These are phyloP conservation scores for Torymus auratus DNA, from an alignment of 2,888 invertebrate genomes.

Conservation along the genomic window DNA sequence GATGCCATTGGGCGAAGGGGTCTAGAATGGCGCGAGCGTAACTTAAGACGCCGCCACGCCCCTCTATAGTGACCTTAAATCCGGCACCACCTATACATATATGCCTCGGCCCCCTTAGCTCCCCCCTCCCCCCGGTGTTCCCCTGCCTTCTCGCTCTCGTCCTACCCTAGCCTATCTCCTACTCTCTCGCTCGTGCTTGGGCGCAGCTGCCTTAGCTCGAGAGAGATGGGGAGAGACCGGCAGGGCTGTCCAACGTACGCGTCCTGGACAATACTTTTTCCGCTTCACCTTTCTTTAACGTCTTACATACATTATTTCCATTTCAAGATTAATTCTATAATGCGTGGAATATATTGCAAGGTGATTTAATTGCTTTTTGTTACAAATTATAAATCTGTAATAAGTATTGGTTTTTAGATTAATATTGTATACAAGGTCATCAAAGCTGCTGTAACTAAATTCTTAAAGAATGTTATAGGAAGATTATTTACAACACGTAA, in stretches of 20 bases:
- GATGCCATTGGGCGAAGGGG: slow-evolving; percentile 41
- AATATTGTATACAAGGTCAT: too few species aligned
- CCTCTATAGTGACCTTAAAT: slow-evolving; percentile 66
- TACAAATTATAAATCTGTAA: too few species aligned
- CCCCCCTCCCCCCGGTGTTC: slow-evolving; percentile 60
- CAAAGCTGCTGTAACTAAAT: too few species aligned
- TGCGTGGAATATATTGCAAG: too few species aligned
- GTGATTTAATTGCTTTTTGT: too few species aligned
- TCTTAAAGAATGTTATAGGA: too few species aligned
- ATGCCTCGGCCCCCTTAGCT: slow-evolving; percentile 42
- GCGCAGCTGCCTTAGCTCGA: slow-evolving; percentile 43
- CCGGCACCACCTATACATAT: slow-evolving; percentile 66
- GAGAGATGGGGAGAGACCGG: slow-evolving; percentile 5
- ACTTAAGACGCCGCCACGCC: slow-evolving; percentile 71
- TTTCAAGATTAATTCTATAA: too few species aligned
- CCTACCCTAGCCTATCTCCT: slow-evolving; percentile 60
- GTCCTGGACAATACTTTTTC: slow-evolving; percentile 66
- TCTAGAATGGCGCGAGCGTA: slow-evolving; percentile 56
- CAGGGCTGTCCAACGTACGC: slow-evolving; percentile 63
- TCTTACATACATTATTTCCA: too few species aligned
- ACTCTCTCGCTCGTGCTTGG: too few species aligned
- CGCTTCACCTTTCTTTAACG: neutral
- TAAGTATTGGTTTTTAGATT: too few species aligned
- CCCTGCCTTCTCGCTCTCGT: slow-evolving; percentile 46
- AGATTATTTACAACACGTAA: too few species aligned